phyloP scores from a whole-genome alignment of 1,140 invertebrate genomes.

The Grapholita molesta region DNA sequence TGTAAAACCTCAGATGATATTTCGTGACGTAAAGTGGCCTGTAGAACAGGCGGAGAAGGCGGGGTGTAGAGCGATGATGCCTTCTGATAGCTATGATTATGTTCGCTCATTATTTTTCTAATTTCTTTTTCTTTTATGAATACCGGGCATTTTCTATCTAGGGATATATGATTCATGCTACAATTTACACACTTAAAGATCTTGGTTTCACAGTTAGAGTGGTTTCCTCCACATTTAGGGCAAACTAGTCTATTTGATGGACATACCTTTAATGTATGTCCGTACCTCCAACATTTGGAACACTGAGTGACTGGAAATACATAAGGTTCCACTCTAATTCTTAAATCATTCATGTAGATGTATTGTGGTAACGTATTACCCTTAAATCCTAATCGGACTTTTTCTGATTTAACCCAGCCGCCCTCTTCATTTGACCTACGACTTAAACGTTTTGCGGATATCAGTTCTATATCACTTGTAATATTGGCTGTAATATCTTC shows the following conservation, averaged over 20 bases:
- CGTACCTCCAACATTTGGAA: background rate
- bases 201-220: background rate
- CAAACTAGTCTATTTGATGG: background rate
- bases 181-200: constrained; percentile 8
- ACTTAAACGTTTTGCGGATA: background rate
- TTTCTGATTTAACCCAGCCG: constrained; percentile 2
- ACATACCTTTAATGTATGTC: background rate
- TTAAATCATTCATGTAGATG: background rate
- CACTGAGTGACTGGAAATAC: constrained; percentile 17
- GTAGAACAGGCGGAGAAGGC: background rate
- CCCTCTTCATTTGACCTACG: background rate
- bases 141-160: constrained; percentile 12
- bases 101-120: constrained; percentile 1
- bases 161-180: background rate
- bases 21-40: background rate
- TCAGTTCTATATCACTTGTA: background rate
- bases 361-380: background rate
- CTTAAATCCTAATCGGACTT: background rate
- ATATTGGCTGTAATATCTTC: background rate
- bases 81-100: background rate
- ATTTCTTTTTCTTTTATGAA: constrained; percentile 6
- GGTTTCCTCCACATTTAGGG: constrained; percentile 5
- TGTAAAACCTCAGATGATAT: too few relatives aligned
- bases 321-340: background rate
- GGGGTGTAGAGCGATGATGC: background rate